Evolutionary conservation across 1,140 invertebrate genomes (phyloP).

Genomic region (Drosophila gunungcola): DNA sequence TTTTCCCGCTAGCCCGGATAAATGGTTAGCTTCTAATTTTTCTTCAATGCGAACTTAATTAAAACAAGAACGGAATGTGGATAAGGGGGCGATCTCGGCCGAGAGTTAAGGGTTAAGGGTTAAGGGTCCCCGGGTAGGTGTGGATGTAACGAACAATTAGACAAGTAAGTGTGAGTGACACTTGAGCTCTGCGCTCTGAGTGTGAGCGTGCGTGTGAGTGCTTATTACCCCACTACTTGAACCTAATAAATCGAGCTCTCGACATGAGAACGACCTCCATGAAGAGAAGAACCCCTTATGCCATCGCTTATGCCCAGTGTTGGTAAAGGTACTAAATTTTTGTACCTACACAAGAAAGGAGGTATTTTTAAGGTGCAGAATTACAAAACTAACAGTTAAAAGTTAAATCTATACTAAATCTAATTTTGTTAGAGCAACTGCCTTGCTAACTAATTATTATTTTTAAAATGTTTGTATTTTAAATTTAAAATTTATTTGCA

Average conservation of each 20-base stretch:
- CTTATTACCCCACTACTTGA: constrained; percentile 69
- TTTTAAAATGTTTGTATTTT: no score
- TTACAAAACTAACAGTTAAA: no score
- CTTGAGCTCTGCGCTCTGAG: constrained; percentile 42
- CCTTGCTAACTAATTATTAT: no score
- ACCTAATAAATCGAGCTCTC: constrained; percentile 80
- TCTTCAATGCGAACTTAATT: constrained; percentile 81
- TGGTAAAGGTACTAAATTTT: background rate
- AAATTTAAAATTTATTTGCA: no score
- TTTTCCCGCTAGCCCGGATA: constrained; percentile 8
- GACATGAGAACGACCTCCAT: constrained; percentile 38
- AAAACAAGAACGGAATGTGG: constrained; percentile 36
- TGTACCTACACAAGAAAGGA: background rate
- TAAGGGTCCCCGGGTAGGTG: constrained; percentile 40
- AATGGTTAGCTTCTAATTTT: constrained; percentile 71
- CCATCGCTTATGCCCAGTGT: background rate
- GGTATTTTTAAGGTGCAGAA: no score
- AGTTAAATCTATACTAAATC: no score
- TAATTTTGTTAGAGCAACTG: no score
- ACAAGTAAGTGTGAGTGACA: constrained; percentile 58
- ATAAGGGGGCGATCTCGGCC: background rate
- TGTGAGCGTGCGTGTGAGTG: constrained; percentile 23
- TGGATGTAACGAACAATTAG: constrained; percentile 64
- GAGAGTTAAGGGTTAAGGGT: background rate
- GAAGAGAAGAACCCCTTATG: background rate